phyloP scores from a whole-genome alignment of 1,140 invertebrate species.

The Elysia chlorotica region DNA sequence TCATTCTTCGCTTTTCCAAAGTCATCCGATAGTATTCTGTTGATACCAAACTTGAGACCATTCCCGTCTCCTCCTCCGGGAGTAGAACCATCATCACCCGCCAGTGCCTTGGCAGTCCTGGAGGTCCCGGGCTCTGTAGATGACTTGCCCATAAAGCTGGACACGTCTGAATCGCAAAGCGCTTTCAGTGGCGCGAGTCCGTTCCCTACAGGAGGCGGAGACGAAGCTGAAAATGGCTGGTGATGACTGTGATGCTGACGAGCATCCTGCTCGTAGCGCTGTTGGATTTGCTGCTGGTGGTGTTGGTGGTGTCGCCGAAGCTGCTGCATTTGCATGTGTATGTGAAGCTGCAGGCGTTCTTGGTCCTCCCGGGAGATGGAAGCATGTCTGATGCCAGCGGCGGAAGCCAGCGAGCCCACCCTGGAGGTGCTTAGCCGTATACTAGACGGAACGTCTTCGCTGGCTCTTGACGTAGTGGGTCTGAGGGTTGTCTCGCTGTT shows the following conservation, averaged over 20 bases:
- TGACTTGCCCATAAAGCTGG: too few relatives aligned
- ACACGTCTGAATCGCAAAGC: slow-evolving; percentile 39
- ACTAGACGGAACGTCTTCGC: not conserved
- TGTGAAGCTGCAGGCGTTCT: not conserved
- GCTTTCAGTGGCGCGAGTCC: slow-evolving; percentile 40
- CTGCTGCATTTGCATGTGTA: slow-evolving; percentile 1
- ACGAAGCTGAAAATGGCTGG: slow-evolving; percentile 6
- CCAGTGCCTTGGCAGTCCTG: slow-evolving; percentile 2
- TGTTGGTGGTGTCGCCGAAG: not conserved
- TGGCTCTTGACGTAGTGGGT: not conserved
- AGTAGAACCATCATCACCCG: not conserved
- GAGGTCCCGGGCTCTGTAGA: too few relatives aligned
- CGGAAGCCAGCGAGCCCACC: not conserved
- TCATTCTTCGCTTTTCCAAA: slow-evolving; percentile 37
- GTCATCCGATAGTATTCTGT: slow-evolving; percentile 43
- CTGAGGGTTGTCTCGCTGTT: not conserved
- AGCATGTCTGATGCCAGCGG: not conserved
- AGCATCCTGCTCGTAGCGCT: too few relatives aligned
- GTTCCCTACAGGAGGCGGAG: slow-evolving; percentile 24
- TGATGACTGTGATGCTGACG: not conserved
- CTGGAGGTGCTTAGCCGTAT: not conserved
- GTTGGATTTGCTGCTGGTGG: not conserved
- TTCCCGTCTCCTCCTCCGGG: slow-evolving; percentile 7
- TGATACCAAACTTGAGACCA: slow-evolving; percentile 46
- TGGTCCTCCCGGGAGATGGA: not conserved